These are phyloP conservation scores for Varanus salvator DNA, from an alignment of 2,113 vertebrate genomes.

Conservation along the genomic window DNA sequence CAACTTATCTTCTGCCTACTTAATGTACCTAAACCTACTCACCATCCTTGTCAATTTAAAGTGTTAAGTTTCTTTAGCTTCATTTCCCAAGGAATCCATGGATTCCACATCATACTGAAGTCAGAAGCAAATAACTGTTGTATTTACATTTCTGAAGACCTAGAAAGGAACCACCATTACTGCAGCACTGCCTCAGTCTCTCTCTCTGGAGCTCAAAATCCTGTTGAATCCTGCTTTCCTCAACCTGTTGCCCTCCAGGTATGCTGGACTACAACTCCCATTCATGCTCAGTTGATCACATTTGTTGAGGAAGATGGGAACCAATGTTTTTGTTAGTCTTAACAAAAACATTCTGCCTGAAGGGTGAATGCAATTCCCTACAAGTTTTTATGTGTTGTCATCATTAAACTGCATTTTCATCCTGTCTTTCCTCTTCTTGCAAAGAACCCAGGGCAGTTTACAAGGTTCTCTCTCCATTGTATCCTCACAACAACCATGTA, in stretches of 20 bases:
- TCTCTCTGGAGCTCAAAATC: neutral
- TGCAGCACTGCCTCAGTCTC: too few relatives aligned
- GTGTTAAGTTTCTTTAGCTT: neutral
- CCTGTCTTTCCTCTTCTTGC: too few relatives aligned
- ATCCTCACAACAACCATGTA: too few relatives aligned
- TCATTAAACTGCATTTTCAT: too few relatives aligned
- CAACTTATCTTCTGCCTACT: neutral
- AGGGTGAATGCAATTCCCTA: neutral
- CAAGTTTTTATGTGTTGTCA: neutral
- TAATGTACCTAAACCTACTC: neutral
- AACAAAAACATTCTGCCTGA: neutral
- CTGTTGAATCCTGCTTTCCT: neutral
- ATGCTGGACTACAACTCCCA: neutral
- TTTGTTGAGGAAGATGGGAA: neutral
- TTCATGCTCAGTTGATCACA: neutral
- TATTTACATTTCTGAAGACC: neutral
- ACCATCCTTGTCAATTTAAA: neutral
- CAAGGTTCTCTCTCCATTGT: too few relatives aligned
- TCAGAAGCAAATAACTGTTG: neutral
- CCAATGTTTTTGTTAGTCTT: neutral
- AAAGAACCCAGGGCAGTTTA: too few relatives aligned
- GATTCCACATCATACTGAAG: neutral
- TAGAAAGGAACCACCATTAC: neutral
- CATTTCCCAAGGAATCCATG: neutral
- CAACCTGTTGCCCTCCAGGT: neutral